Percentiles rank a stretch among this genome's conserved stretches.
These are phyloP conservation scores for Promerops cafer DNA, from an alignment of 2,113 vertebrate species.

Conservation along the genomic window DNA sequence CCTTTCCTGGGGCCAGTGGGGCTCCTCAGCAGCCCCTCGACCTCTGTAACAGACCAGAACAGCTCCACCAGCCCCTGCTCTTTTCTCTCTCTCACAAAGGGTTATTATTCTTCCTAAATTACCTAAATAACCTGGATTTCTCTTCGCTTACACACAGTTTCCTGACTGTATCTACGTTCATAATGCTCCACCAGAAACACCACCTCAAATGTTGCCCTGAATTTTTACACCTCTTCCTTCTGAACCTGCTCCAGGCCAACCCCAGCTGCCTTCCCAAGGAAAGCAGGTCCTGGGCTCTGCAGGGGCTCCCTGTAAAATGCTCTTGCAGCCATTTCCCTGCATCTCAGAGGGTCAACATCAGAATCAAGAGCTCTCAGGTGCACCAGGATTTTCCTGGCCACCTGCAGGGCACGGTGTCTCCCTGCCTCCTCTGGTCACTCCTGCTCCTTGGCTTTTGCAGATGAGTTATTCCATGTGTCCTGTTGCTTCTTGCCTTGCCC, in stretches of 20 bases:
- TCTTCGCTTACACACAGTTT: background rate
- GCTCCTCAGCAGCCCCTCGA: background rate
- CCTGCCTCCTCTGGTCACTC: background rate
- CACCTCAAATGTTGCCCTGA: background rate
- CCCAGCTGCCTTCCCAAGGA: background rate
- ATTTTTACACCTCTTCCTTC: background rate
- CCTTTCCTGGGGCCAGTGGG: background rate
- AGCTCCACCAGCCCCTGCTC: background rate
- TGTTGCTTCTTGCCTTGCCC: background rate
- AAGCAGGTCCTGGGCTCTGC: fast-evolving
- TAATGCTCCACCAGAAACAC: background rate
- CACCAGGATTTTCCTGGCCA: background rate
- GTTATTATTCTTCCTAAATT: background rate
- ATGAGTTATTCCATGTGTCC: background rate
- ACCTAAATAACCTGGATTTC: background rate
- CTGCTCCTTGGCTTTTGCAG: background rate
- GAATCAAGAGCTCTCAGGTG: background rate
- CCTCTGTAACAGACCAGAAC: fast-evolving
- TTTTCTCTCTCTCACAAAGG: background rate
- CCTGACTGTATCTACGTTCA: background rate
- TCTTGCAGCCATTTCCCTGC: background rate
- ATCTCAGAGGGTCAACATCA: background rate
- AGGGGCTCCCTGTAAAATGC: background rate
- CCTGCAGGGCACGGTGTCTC: background rate
- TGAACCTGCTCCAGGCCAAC: background rate